phyloP scores from a whole-genome alignment of 2,113 vertebrate genomes.

The Cyrtonyx montezumae region DNA sequence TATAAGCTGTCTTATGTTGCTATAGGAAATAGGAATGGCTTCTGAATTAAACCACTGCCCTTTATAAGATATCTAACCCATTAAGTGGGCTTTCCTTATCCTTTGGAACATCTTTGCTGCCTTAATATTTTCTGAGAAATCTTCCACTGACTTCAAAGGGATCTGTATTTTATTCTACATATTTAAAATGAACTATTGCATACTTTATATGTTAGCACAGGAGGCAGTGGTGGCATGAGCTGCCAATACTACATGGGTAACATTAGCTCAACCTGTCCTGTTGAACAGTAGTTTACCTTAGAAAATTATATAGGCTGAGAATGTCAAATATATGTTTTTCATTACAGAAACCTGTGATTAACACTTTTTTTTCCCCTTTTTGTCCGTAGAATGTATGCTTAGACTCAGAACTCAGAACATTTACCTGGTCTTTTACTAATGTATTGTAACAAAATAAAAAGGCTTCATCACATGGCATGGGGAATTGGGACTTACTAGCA shows the following conservation, averaged over 20 bases:
- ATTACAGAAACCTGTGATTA: background rate
- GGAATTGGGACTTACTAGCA: background rate
- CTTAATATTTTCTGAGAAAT: background rate
- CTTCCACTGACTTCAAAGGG: background rate
- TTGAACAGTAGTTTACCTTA: background rate
- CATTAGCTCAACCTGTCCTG: background rate
- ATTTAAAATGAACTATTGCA: background rate
- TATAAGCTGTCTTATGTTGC: background rate
- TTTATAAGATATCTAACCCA: background rate
- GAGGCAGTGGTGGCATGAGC: background rate
- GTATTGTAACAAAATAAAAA: slow-evolving; percentile 3
- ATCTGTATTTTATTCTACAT: background rate
- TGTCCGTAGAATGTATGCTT: background rate
- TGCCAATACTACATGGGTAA: background rate
- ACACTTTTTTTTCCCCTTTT: background rate
- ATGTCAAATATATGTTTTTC: background rate
- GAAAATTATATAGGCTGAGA: background rate
- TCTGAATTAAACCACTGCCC: background rate
- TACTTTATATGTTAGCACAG: background rate
- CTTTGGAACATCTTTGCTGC: background rate
- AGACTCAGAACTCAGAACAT: background rate
- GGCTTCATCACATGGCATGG: background rate
- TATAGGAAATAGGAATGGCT: background rate
- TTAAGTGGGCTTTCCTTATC: background rate
- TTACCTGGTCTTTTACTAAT: slow-evolving; percentile 14